A percentile compares a stretch with the other conserved stretches of the same genome.
Evolutionary conservation across 2,797 vertebrate species (phyloP).

Genomic region (Falco concolor): DNA sequence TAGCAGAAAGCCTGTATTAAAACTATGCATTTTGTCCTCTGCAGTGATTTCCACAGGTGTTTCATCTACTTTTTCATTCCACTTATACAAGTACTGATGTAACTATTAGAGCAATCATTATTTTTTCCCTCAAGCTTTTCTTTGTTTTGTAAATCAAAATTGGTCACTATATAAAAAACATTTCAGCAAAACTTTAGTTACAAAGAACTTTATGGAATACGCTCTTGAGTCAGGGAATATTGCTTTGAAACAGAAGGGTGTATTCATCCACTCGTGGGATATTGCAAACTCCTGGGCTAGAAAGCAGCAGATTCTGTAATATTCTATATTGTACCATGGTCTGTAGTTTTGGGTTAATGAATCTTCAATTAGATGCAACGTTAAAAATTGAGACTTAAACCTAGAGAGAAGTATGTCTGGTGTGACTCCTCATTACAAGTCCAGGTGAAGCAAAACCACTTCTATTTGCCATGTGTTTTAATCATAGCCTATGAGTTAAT

Average conservation of each 20-base stretch:
- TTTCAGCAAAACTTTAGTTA: not conserved
- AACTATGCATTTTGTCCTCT: not conserved
- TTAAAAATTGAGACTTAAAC: not conserved
- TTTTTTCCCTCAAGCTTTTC: no score
- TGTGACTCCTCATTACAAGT: no score
- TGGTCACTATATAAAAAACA: not conserved
- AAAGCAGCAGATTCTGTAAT: not conserved
- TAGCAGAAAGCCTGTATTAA: not conserved
- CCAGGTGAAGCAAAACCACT: not conserved
- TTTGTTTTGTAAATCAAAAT: not conserved
- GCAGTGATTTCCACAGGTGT: not conserved
- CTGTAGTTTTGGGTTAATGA: not conserved
- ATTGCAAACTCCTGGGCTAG: not conserved
- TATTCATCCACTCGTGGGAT: not conserved
- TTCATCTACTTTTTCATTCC: not conserved
- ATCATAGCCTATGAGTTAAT: not conserved
- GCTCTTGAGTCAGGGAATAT: not conserved
- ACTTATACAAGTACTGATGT: not conserved
- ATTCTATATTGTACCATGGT: not conserved
- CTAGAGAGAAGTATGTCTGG: not conserved
- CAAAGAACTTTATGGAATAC: not conserved
- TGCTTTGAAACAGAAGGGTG: not conserved
- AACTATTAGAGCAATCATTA: not conserved
- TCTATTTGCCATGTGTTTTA: not conserved
- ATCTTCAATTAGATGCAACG: not conserved